Base-by-base conservation (phyloP, 2,113 vertebrate genomes). In the Varanus salvator region DNA sequence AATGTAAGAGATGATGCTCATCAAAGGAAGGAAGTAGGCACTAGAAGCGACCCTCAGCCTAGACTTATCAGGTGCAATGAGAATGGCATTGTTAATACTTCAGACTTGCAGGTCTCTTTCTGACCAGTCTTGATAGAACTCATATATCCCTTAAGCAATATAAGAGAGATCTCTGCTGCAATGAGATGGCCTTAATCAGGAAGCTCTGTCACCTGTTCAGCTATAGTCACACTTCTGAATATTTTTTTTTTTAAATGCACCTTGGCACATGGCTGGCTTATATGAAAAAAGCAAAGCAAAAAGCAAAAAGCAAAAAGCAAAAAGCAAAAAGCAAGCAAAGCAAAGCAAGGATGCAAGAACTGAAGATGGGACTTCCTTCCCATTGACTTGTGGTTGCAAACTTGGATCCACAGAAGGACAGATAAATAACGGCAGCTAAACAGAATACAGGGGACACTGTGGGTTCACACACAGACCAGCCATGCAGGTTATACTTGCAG, bases 251-350 rank as follows among this genome's bases (percentile, higher is more conserved):
- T 89, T 69, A 19, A 64, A 64, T 44, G 50, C 87, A 0, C 0
- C 2, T 23, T 76, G 89, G 89, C 68, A 86, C 89, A 94, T 95
- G 91, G 96, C 91, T 89, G 77, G 86, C 66, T 95, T 92, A 96
- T 97, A 44, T 44, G 38, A 44, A 44, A 44, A 44, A 44, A 44
- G 38, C 38, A 44, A 44, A 44, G 3, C 38, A 44, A 44, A 44
- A 44, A 44, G 38, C 38, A 44, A 44, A 44, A 44, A 96, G 95
- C 38, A 44, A 44, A 44, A 44, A 44, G 38, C 38, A 44, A 44
- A 44, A 44, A 44, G 38, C 38, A 44, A 44, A 44, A 44, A 96
- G 95, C 38, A 44, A 44, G 38, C 38, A 81, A 3, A 87, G 86
- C 87, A 60, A 60, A 60, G 17, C 15, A 1, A 64, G 60, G 60